These are phyloP conservation scores for Drosophila tripunctata DNA, from an alignment of 2,888 invertebrate genomes.

Conservation along the genomic window DNA sequence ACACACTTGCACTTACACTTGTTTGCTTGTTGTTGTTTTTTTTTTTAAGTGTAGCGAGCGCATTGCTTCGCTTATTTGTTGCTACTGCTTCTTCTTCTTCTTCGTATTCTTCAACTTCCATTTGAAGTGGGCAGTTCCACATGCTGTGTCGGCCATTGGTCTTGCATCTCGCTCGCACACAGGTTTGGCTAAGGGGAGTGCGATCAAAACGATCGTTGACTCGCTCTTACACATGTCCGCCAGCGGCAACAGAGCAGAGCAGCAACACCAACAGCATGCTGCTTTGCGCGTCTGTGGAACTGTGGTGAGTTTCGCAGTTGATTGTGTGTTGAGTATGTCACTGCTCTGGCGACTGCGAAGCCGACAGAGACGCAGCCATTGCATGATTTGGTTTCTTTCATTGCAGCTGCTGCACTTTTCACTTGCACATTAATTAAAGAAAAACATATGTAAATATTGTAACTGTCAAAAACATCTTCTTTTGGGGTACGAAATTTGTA, in stretches of 20 bases:
- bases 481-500: neutral
- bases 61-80: neutral
- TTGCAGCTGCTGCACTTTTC: constrained; percentile 49
- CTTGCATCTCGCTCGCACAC: constrained; percentile 69
- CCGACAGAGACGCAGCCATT: constrained; percentile 24
- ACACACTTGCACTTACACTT: too few species aligned
- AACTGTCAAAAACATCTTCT: neutral
- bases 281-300: constrained; percentile 18
- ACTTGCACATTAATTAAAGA: neutral
- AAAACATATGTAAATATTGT: neutral
- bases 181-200: neutral
- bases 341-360: constrained; percentile 9
- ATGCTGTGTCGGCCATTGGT: constrained; percentile 75
- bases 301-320: constrained; percentile 37
- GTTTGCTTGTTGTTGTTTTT: neutral
- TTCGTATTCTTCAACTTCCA: constrained; percentile 25
- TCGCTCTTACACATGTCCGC: constrained; percentile 47
- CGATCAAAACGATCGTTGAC: constrained; percentile 56
- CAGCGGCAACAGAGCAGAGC: constrained; percentile 30
- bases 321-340: constrained; percentile 52
- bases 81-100: constrained; percentile 13
- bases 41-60: neutral
- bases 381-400: constrained; percentile 7
- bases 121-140: constrained; percentile 61
- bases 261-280: constrained; percentile 36